Evolutionary conservation across 2,888 invertebrate species (phyloP).

Genomic region (Thyatira batis): DNA sequence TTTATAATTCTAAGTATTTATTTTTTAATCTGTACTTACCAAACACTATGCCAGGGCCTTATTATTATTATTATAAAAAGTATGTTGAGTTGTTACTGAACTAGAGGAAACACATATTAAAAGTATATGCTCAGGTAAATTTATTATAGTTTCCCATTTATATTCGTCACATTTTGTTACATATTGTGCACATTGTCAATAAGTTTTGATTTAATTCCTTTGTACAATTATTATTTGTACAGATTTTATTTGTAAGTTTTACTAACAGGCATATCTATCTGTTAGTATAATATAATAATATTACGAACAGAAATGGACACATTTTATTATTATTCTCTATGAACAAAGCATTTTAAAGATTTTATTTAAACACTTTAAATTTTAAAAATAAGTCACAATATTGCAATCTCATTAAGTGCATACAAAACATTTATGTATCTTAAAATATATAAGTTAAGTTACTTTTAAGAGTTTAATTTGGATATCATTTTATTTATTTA

Average conservation of each 20-base stretch:
- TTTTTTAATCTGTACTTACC: too few species aligned
- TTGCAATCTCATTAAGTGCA: constrained; percentile 31
- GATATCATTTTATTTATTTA: constrained; percentile 49
- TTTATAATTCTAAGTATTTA: neutral
- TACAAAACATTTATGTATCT: constrained; percentile 18
- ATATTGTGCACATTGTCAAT: constrained; percentile 34
- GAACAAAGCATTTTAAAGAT: constrained; percentile 6
- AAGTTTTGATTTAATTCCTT: constrained; percentile 37
- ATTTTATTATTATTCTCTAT: neutral
- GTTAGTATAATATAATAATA: constrained; percentile 6
- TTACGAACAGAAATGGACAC: constrained; percentile 7
- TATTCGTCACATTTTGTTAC: constrained; percentile 32
- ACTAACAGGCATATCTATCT: constrained; percentile 19
- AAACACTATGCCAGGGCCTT: too few species aligned
- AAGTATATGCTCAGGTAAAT: constrained; percentile 4
- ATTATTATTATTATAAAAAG: too few species aligned
- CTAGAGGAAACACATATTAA: too few species aligned
- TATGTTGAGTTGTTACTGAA: neutral
- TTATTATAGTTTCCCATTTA: constrained; percentile 32
- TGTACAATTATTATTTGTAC: constrained; percentile 37
- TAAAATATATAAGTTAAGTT: constrained; percentile 26
- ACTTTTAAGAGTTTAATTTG: constrained; percentile 41
- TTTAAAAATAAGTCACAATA: constrained; percentile 30
- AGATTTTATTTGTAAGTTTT: constrained; percentile 29
- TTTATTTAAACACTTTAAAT: constrained; percentile 25